Conservation (phyloP, 2,797 vertebrate species). For the Poeciliopsis infans region DNA sequence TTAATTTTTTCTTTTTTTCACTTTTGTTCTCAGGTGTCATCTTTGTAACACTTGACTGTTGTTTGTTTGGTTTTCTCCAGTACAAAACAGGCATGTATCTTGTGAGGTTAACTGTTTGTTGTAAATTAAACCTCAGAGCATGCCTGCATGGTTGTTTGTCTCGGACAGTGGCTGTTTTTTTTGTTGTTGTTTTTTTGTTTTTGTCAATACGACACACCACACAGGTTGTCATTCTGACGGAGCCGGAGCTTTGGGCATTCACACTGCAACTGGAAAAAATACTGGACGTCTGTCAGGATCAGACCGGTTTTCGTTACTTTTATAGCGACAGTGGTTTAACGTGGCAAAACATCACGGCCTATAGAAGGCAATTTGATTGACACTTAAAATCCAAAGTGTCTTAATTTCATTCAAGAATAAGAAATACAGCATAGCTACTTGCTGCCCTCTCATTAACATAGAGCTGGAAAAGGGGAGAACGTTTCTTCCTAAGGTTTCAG, state of each 20-base stretch:
- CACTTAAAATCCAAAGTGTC: neutral
- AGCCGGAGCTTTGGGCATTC: neutral
- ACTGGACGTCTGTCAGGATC: neutral
- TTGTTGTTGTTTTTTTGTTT: neutral
- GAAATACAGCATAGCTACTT: neutral
- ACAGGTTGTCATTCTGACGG: neutral
- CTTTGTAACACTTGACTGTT: neutral
- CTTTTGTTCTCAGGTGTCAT: neutral
- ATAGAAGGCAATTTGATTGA: neutral
- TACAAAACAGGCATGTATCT: neutral
- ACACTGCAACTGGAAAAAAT: neutral
- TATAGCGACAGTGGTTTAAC: neutral
- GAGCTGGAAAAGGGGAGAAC: neutral
- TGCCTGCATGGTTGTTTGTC: neutral
- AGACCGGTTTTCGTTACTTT: neutral
- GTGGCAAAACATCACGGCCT: neutral
- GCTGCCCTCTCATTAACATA: neutral
- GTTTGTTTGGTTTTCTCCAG: neutral
- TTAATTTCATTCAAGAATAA: neutral
- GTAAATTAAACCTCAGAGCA: neutral
- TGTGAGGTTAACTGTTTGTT: neutral
- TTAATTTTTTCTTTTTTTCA: neutral
- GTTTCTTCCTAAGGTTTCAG: neutral
- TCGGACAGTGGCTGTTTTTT: neutral
- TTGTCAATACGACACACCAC: neutral